A percentile compares a stretch with the other conserved stretches of the same genome.
Evolutionary conservation across 1,140 invertebrate species (phyloP).

Genomic region (Phortica variegata): DNA sequence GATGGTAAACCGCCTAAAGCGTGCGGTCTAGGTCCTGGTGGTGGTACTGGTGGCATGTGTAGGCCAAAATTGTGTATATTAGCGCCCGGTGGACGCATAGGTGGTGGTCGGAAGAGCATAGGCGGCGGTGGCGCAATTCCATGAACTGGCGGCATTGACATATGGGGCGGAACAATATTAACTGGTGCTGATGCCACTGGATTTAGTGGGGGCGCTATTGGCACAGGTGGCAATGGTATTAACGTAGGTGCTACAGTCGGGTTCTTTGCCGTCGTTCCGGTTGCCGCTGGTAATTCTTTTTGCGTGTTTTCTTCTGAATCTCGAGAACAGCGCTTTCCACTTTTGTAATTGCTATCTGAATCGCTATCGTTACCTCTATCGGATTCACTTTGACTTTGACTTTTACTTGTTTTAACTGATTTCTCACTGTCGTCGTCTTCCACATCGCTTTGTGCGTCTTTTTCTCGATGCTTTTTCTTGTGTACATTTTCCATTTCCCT

Average conservation of each 20-base stretch:
- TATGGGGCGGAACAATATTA: conserved; percentile 36
- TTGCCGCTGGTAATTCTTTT: conserved; percentile 10
- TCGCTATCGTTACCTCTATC: conserved; percentile 19
- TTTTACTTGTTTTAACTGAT: conserved; percentile 1
- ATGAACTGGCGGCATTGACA: conserved; percentile 42
- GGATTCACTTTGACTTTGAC: conserved; percentile 13
- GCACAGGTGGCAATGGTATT: conserved; percentile 29
- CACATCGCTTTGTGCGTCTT: conserved; percentile 14
- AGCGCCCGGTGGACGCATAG: conserved; percentile 58
- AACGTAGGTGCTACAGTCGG: conserved; percentile 3
- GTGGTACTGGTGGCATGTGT: conserved; percentile 65
- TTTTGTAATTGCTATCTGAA: conserved; percentile 28
- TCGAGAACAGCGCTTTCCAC: not conserved
- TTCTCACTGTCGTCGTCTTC: conserved; percentile 18
- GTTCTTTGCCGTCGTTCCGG: conserved; percentile 12
- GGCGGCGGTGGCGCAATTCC: conserved; percentile 40
- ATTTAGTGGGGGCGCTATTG: no score
- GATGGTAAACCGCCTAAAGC: conserved; percentile 62
- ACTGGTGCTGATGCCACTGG: conserved; percentile 1
- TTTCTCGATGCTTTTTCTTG: conserved; percentile 62
- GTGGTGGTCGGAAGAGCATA: conserved; percentile 66
- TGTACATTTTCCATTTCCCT: conserved; percentile 87
- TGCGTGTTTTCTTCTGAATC: not conserved
- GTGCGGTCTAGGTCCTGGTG: conserved; percentile 64
- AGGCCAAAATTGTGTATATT: conserved; percentile 43